Evolutionary conservation across 2,888 invertebrate species (phyloP), one percentile per base, ranked within the genome.

Genomic region (Pristionchus entomophagus): DNA sequence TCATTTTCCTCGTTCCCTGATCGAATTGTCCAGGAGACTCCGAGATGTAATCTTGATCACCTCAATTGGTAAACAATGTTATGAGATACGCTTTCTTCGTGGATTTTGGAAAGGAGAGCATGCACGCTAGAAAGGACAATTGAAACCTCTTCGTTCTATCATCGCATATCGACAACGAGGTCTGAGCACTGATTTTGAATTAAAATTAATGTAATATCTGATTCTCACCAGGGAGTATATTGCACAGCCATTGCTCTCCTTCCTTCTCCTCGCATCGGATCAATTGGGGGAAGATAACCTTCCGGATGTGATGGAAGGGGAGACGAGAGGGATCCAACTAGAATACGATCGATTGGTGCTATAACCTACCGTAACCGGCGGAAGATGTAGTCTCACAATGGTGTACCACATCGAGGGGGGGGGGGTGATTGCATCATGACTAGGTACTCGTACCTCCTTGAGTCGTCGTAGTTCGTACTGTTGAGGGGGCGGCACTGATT

Each of bases 401-500:
- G n/a, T 56, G 2, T n/a, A 22, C 8, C 1, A 56, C n/a, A 56
- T 14, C 51, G 19, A 51, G 10, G 12, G 51, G 17, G 51, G 51
- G 3, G 12, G 51, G 19, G 51, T 14, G 51, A n/a, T 22, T 22
- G 53, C 53, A 56, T n/a, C 22, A 6, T 22, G n/a, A 6, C 53
- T 56, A 22, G n/a, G n/a, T n/a, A 56, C n/a, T 22, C 19, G 22
- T 12, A 84, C 83, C 41, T 84, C 83, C 45, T 65, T 62, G 10
- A 92, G 84, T 56, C 92, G 86, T 1, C 88, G 85, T 17, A 92
- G 86, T 84, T 93, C 92, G 86, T 93, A 93, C 65, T 90, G 91
- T 83, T 93, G 93, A 12, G 93, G 93, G 32, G 93, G 92, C n/a
- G 93, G 93, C 2, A 93, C 88, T 12, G 88, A 86, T 38, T 88